Conservation (phyloP, 2,888 invertebrate species). For the Caenorhabditis japonica region DNA sequence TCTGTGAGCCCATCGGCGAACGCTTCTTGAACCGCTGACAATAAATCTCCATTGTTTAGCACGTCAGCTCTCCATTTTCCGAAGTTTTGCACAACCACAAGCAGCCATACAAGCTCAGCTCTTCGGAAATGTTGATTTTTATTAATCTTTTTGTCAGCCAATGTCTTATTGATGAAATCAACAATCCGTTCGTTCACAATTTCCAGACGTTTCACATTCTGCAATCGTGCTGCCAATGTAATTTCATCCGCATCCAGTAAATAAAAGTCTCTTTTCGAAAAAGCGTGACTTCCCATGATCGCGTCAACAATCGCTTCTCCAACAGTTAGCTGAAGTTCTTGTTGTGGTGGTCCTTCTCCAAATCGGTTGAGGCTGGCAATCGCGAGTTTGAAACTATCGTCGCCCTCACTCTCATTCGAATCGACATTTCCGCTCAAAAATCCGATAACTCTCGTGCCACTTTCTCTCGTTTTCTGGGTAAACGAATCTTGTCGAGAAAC, state of each 20-base stretch:
- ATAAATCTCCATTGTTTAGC: constrained; percentile 9
- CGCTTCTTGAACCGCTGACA: constrained; percentile 56
- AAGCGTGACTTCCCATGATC: constrained; percentile 44
- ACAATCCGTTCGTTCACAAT: constrained; percentile 18
- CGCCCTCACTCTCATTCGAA: not conserved
- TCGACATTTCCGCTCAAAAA: constrained; percentile 15
- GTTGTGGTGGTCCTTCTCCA: constrained; percentile 67
- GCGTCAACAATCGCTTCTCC: constrained; percentile 56
- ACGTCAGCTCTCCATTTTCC: constrained; percentile 8
- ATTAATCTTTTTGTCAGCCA: constrained; percentile 40
- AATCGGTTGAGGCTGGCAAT: constrained; percentile 44
- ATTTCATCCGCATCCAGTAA: constrained; percentile 18
- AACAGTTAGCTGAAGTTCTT: constrained; percentile 66
- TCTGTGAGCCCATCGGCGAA: constrained; percentile 70
- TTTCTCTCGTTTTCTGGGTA: constrained; percentile 50
- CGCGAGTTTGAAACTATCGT: constrained; percentile 14
- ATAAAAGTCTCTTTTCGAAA: constrained; percentile 39
- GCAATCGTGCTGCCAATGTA: constrained; percentile 5
- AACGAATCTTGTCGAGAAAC: constrained; percentile 61
- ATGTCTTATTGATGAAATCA: constrained; percentile 9
- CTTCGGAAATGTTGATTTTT: constrained; percentile 63
- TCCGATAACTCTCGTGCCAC: constrained; percentile 51
- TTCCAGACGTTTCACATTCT: not conserved
- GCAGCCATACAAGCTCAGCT: constrained; percentile 66
- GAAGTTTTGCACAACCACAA: constrained; percentile 55